Percentiles rank a stretch among this genome's conserved stretches.
phyloP scores from a whole-genome alignment of 1,140 invertebrate genomes.

The Coenobita brevimanus region DNA sequence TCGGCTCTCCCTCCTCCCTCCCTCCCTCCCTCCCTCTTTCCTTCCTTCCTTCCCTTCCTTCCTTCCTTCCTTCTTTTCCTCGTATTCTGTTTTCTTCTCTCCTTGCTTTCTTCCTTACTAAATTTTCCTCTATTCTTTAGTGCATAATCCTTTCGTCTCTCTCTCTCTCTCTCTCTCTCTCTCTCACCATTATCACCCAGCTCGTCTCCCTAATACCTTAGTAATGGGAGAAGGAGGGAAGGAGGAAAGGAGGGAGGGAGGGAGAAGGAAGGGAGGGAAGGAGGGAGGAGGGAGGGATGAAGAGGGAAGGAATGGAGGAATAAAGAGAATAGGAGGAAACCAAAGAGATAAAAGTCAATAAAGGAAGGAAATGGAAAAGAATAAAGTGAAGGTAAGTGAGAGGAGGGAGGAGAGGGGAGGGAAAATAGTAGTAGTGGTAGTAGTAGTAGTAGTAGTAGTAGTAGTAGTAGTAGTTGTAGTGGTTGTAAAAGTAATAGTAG shows the following conservation, averaged over 20 bases:
- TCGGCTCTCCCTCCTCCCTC: neutral
- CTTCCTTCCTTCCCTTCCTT: neutral
- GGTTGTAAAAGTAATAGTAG: no score
- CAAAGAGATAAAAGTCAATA: no score
- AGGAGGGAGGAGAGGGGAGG: no score
- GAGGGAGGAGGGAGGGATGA: no score
- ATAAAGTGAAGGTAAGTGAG: no score
- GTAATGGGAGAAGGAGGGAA: neutral
- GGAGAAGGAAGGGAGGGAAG: no score
- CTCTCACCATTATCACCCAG: neutral
- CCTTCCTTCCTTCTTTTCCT: neutral
- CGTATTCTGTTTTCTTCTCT: neutral
- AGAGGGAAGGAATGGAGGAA: no score
- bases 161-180: neutral
- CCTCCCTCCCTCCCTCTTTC: neutral
- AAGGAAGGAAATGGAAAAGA: no score
- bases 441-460: no score
- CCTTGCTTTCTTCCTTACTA: neutral
- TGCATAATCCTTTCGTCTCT: neutral
- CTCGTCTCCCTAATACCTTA: neutral
- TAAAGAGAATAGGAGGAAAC: no score
- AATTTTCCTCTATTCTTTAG: neutral
- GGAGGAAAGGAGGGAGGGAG: neutral
- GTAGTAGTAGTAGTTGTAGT: no score
- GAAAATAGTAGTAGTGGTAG: no score